Conservation (phyloP, 1,140 invertebrate genomes). For the Calosoma granatense region DNA sequence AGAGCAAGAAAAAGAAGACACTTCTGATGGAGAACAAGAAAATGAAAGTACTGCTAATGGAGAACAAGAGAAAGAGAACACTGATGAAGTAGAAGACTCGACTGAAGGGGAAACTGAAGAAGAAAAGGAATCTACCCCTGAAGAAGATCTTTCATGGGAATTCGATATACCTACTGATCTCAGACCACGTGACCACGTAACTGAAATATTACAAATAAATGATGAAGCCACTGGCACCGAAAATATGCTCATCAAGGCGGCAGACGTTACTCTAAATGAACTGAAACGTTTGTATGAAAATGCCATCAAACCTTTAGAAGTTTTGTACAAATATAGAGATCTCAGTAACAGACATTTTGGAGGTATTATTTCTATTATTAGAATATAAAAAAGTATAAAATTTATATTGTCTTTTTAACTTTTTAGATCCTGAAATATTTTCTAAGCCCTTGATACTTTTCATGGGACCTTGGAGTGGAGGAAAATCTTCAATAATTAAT, state of each 20-base stretch:
- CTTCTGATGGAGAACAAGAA: slow-evolving; percentile 15
- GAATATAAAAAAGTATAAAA: neutral
- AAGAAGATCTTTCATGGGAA: slow-evolving; percentile 50
- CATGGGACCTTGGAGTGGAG: slow-evolving; percentile 92
- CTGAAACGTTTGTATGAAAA: slow-evolving; percentile 80
- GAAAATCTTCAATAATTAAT: slow-evolving; percentile 90
- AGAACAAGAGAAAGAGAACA: slow-evolving; percentile 27
- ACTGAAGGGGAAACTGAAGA: slow-evolving; percentile 23
- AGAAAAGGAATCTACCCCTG: slow-evolving; percentile 35
- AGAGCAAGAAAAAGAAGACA: slow-evolving; percentile 20
- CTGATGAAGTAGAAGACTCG: slow-evolving; percentile 23
- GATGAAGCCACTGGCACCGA: slow-evolving; percentile 62
- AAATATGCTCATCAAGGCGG: slow-evolving; percentile 57
- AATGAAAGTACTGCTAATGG: too few relatives aligned
- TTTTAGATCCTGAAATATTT: slow-evolving; percentile 83
- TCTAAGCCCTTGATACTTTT: slow-evolving; percentile 87
- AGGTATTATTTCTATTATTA: slow-evolving; percentile 38
- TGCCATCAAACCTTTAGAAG: slow-evolving; percentile 82
- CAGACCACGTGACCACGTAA: slow-evolving; percentile 68
- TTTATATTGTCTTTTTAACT: slow-evolving; percentile 13
- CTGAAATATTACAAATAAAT: slow-evolving; percentile 68
- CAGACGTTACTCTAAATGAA: slow-evolving; percentile 69
- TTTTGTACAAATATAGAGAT: slow-evolving; percentile 83
- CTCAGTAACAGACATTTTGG: slow-evolving; percentile 86
- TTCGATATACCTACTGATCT: slow-evolving; percentile 65